Evolutionary conservation across 2,113 vertebrate genomes (phyloP).

Genomic region (Fregata magnificens): DNA sequence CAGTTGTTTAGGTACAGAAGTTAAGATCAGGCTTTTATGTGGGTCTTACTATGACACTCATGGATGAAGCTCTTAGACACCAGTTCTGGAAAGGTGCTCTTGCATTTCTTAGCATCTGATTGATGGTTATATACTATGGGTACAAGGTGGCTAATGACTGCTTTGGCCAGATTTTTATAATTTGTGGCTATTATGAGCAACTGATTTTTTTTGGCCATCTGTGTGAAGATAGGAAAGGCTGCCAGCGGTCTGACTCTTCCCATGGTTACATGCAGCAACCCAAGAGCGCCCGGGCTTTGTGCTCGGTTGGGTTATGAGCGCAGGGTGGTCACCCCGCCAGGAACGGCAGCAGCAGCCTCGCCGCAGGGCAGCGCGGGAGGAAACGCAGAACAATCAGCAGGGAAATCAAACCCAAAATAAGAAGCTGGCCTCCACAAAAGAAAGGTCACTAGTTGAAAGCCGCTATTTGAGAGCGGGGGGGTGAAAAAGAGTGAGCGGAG

Average conservation of each 20-base stretch:
- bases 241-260: not conserved
- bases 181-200: not conserved
- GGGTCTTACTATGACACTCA: not conserved
- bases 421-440: not conserved
- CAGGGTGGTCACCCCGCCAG: not conserved
- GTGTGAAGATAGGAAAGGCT: not conserved
- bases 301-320: not conserved
- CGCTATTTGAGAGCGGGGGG: not conserved
- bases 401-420: slow-evolving; percentile 59
- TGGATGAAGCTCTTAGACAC: not conserved
- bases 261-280: not conserved
- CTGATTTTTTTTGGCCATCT: not conserved
- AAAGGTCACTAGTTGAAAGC: slow-evolving; percentile 53
- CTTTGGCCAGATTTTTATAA: not conserved
- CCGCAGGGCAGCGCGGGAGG: not conserved
- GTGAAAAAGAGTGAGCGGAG: not conserved
- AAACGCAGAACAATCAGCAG: slow-evolving; percentile 33
- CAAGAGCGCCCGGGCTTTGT: not conserved
- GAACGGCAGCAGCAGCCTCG: fast-evolving
- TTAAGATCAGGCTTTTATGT: not conserved
- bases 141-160: not conserved
- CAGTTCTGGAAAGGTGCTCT: not conserved
- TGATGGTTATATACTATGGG: fast-evolving
- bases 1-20: not conserved
- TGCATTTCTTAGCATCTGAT: not conserved